phyloP scores from a whole-genome alignment of 2,113 vertebrate genomes.

The Riparia riparia region DNA sequence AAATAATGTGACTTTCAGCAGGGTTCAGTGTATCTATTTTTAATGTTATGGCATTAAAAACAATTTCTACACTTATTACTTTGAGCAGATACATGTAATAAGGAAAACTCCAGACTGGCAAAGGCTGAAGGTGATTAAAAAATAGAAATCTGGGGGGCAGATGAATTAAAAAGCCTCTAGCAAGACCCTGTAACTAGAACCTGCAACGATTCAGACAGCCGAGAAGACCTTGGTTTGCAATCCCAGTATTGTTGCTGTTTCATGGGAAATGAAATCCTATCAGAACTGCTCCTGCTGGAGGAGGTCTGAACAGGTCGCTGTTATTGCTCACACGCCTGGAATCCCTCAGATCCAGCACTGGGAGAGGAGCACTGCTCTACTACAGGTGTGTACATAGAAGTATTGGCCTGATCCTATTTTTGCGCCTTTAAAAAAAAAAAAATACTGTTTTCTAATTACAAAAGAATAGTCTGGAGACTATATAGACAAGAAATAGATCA shows the following conservation, averaged over 20 bases:
- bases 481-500: background rate
- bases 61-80: background rate
- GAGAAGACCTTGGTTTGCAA: background rate
- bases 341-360: background rate
- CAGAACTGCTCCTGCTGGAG: background rate
- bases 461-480: background rate
- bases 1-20: background rate
- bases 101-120: background rate
- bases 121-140: background rate
- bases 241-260: background rate
- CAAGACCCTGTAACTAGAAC: background rate
- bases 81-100: background rate
- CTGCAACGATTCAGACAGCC: background rate
- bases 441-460: background rate
- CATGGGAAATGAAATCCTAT: background rate
- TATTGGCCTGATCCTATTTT: background rate
- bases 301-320: background rate
- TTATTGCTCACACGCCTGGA: background rate
- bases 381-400: background rate
- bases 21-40: background rate
- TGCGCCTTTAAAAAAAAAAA: background rate
- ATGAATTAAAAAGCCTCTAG: background rate
- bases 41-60: background rate
- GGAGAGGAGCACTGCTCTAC: background rate
- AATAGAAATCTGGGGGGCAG: accelerated